Base-by-base conservation (phyloP, 2,797 vertebrate species). In the Pangasius krempfi region DNA sequence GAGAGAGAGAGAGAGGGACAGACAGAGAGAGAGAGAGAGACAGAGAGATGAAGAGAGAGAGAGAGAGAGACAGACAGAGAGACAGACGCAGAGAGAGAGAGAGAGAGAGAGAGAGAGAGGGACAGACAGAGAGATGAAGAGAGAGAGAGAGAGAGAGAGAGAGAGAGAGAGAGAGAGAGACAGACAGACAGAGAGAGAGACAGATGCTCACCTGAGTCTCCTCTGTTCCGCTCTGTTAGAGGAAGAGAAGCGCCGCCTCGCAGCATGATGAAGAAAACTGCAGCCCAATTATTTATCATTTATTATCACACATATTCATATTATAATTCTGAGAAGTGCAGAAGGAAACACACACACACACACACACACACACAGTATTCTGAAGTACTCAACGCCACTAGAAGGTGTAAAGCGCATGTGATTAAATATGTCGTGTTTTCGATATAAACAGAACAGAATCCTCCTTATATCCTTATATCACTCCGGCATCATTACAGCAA, bases 181-280 rank as follows among this genome's bases (percentile, higher is more conserved):
- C 16, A 72, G 33, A 72, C 0, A 20, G 18, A 20, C 4, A 66
- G 30, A 22, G 70, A 62, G 20, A 84, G 84, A 37, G 33, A 62
- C 30, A 25, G 83, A 52, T 33, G 68, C 56, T 33, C 66, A 83
- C 76, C 88, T 16, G 89, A n/a, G 0, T 94, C 92, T 56, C 70
- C 86, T 88, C 27, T 93, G 86, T 44, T 94, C 95, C 96, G 75
- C 60, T 68, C 60, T 27, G 44, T 88, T 56, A 85, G 64, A 83
- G 87, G 58, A 20, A 84, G 27, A 66, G 60, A 22, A 64, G 76
- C 62, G 73, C 50, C 64, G 20, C 78, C 76, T 52, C 62, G 62
- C 76, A 40, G 44, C 78, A 81, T 81, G 50, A 81, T 64, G 30
- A 33, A 27, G 30, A 50, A 52, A 40, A 87, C 84, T 56, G 84